Conservation (phyloP, 2,113 vertebrate genomes). For the Rhea americana region DNA sequence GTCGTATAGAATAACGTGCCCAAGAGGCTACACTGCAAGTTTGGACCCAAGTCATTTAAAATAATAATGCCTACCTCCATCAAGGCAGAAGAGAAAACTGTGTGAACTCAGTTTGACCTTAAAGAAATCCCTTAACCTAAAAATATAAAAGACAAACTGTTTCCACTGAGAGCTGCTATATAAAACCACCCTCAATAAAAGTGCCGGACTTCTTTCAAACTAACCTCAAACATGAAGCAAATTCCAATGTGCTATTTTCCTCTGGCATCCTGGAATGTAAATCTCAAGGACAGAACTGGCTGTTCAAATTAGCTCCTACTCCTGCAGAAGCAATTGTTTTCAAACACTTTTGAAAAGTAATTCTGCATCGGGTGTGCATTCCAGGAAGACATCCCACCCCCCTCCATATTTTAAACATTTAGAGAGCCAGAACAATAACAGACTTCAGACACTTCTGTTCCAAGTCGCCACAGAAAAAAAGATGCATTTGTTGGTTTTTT, state of each 20-base stretch:
- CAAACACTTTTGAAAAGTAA: slow-evolving; percentile 34
- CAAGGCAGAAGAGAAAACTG: not conserved
- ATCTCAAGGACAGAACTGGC: slow-evolving; percentile 38
- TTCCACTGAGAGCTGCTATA: slow-evolving; percentile 45
- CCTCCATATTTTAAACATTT: not conserved
- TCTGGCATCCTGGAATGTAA: slow-evolving; percentile 45
- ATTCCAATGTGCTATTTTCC: slow-evolving; percentile 45
- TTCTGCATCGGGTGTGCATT: not conserved
- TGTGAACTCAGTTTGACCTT: not conserved
- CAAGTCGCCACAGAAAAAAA: not conserved
- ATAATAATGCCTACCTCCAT: not conserved
- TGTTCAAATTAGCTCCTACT: slow-evolving; percentile 30
- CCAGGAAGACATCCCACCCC: slow-evolving; percentile 45
- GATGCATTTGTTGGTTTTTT: not conserved
- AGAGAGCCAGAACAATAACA: not conserved
- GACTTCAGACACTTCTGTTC: not conserved
- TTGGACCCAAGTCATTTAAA: not conserved
- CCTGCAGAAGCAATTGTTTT: slow-evolving; percentile 56
- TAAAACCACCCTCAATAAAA: slow-evolving; percentile 35
- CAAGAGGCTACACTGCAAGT: not conserved
- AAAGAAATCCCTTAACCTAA: slow-evolving; percentile 48
- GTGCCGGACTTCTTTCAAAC: not conserved
- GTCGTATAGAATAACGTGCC: rapidly evolving
- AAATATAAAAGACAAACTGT: slow-evolving; percentile 40
- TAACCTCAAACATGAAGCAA: slow-evolving; percentile 32